Evolutionary conservation across 2,888 invertebrate genomes (phyloP), one percentile per base, ranked within the genome.

Genomic region (Ariolimax columbianus): DNA sequence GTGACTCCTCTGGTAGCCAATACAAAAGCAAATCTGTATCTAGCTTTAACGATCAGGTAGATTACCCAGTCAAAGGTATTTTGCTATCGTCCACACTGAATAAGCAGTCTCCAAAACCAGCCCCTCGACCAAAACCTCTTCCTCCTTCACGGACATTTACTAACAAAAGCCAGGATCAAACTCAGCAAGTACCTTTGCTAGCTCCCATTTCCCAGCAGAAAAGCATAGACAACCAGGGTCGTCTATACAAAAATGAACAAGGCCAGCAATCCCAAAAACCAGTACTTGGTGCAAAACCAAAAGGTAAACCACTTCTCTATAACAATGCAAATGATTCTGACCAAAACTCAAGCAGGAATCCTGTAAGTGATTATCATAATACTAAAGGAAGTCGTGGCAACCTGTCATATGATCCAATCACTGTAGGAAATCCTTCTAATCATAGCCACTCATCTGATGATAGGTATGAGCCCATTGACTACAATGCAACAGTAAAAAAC

Each of bases 31-130:
- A 90, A 59, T 89, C 90, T 30, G 77, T 91, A 85, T 89, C 91
- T 33, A 92, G 90, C 88, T 92, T 91, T 84, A 88, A 88, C 73
- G 88, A 90, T 79, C 89, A 88, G 38, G 85, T 86, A 17, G 86
- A 86, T 30, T 84, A 88, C 4, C 86, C 87, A n/a, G 78, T 80
- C 26, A 86, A 26, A 30, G 70, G 33, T 51, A 79, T 33, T 77
- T 81, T 38, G 4, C 82, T 23, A 19, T 63, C 84, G 4, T 86
- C 89, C 11, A 72, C 88, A 26, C 77, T 70, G 14, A 79, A 73
- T 38, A 78, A 38, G 73, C 82, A 23, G 79, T 80, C 84, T 30
- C 82, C 84, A 40, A 88, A 86, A 51, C 90, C 90, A 30, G 88
- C 85, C n/a, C 87, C 89, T 26, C 87, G 88, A 33, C 89, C 89